Evolutionary conservation across 2,797 vertebrate species (phyloP), one percentile per base, ranked within the genome.

Genomic region (Sternarchorhynchus goeldii): DNA sequence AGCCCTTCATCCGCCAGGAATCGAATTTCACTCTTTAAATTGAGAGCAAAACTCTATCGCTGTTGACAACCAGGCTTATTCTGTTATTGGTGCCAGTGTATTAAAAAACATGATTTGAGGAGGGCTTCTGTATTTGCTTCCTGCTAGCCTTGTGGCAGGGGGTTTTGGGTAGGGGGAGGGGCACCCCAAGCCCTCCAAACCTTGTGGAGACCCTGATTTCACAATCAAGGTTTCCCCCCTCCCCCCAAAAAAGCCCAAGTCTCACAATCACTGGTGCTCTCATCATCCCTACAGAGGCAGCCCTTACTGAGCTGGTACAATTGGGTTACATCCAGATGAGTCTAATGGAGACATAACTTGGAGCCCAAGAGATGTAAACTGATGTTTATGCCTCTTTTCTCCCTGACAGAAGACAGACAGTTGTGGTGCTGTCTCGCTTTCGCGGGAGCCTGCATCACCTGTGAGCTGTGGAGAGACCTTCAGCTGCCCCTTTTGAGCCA

Each of bases 291-390:
- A 85, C 79, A 53, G 67, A 69, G 72, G 45, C 80, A 83, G 82
- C 79, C 77, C 59, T 32, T 29, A 21, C 55, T 79, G 82, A 75
- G 62, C n/a, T n/a, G n/a, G n/a, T n/a, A n/a, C 25, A 86, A 79
- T 86, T 64, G 66, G 83, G 82, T 88, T 85, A 81, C 87, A 58
- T 73, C 36, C 60, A 32, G 66, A 60, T 41, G 74, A 70, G 74
- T 75, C 78, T n/a, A 8, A 70, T 57, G 7, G 18, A 5, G 78
- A 73, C 86, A 69, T 81, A 72, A 85, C 84, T 78, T 79, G 73
- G 78, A 75, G 68, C 41, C 32, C 85, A 84, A 85, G 79, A 82
- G 77, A 73, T 88, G 86, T 86, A 90, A 86, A 87, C 89, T 86
- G 84, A 89, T 68, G 18, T 55, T 25, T 53, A 77, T n/a, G 29